These are phyloP conservation scores for Drosophila nebulosa DNA, from an alignment of 1,140 invertebrate genomes.

Conservation along the genomic window DNA sequence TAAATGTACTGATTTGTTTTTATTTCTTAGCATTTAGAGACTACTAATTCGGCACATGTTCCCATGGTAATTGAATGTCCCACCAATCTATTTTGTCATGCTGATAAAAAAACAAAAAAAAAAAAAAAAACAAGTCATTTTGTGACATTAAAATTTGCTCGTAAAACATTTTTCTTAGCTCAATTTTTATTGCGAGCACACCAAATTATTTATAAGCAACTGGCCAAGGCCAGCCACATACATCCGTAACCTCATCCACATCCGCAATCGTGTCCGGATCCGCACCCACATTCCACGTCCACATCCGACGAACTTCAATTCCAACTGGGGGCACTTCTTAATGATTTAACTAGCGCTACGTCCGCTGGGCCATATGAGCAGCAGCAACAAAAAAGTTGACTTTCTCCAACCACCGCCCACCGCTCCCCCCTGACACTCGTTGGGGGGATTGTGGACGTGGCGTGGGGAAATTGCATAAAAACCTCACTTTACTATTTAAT, in stretches of 20 bases:
- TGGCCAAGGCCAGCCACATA: neutral
- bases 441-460: neutral
- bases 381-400: neutral
- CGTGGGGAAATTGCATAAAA: conserved; percentile 43
- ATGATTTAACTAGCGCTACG: conserved; percentile 58
- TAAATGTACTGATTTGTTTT: neutral
- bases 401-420: neutral
- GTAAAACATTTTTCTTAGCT: conserved; percentile 35
- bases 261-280: neutral
- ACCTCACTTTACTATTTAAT: conserved; percentile 61
- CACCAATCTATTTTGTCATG: too few species aligned
- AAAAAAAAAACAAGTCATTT: conserved; percentile 7
- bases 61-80: neutral
- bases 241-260: neutral
- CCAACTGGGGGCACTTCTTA: conserved; percentile 29
- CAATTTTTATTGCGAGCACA: conserved; percentile 27
- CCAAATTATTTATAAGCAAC: conserved; percentile 40
- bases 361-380: neutral
- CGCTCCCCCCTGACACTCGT: neutral
- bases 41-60: neutral
- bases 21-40: too few species aligned
- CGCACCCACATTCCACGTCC: neutral
- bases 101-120: too few species aligned
- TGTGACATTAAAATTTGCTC: conserved; percentile 40
- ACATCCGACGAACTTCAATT: conserved; percentile 1